Conservation (phyloP, 1,140 invertebrate species). For the Parapsyche elsis region DNA sequence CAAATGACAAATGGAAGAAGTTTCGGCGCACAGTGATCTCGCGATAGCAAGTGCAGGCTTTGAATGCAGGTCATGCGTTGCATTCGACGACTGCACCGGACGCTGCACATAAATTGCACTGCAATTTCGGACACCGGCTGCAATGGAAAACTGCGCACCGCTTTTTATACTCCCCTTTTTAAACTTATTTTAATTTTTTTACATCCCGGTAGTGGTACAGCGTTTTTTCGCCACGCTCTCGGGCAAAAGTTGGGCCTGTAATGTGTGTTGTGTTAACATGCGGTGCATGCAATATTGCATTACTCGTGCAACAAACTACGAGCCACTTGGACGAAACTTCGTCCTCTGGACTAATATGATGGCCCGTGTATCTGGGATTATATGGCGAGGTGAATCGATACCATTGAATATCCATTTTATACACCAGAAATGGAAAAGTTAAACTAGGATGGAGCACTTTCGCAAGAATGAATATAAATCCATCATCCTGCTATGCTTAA, state of each 20-base stretch:
- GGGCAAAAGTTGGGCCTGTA: neutral
- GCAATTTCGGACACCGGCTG: conserved; percentile 44
- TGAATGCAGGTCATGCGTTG: conserved; percentile 46
- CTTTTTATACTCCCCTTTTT: neutral
- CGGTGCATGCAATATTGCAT: conserved; percentile 31
- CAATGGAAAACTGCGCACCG: conserved; percentile 13
- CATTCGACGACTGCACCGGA: conserved; percentile 16
- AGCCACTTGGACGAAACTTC: conserved; percentile 8
- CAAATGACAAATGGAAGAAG: conserved; percentile 2
- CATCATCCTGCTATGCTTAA: too few relatives aligned
- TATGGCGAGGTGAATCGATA: neutral
- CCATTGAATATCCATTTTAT: neutral
- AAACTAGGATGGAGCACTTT: too few relatives aligned
- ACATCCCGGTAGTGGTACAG: neutral
- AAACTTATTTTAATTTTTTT: neutral
- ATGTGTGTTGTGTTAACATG: conserved; percentile 27
- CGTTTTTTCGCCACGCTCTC: neutral
- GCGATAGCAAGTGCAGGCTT: neutral
- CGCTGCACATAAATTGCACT: conserved; percentile 44
- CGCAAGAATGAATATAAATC: too few relatives aligned
- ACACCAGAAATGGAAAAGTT: too few relatives aligned
- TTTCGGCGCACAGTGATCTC: neutral
- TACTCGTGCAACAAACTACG: neutral
- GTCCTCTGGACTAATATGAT: neutral
- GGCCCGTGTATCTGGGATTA: neutral